Conservation (phyloP, 2,888 invertebrate genomes). For the Morinoia aosen region DNA sequence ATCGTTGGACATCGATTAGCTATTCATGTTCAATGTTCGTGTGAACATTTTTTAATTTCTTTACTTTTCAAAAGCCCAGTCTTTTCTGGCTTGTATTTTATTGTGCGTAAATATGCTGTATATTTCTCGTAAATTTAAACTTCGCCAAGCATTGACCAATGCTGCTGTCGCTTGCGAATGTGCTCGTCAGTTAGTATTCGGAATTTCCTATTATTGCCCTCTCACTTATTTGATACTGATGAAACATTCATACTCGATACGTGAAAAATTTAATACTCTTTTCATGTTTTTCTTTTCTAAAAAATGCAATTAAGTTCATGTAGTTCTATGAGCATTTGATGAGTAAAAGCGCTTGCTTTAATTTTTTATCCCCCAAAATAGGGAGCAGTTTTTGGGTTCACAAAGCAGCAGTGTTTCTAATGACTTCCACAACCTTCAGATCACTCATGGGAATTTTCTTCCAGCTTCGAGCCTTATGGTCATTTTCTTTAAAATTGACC, state of each 20-base stretch:
- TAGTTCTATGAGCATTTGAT: no score
- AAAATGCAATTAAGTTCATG: no score
- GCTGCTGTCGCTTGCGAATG: background rate
- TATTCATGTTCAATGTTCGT: background rate
- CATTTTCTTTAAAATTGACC: background rate
- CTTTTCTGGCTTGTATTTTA: background rate
- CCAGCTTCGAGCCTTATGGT: no score
- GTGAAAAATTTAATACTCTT: background rate
- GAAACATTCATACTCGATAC: background rate
- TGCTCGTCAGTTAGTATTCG: background rate
- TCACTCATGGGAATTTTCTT: no score
- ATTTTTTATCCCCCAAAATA: no score
- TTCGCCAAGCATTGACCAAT: background rate
- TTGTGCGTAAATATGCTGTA: background rate
- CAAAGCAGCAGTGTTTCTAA: no score
- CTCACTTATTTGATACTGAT: background rate
- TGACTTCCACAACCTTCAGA: no score
- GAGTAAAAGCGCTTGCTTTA: no score
- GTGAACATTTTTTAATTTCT: background rate
- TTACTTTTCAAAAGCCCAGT: background rate
- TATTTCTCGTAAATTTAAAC: background rate
- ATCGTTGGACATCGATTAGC: background rate
- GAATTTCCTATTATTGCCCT: background rate
- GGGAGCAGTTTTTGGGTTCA: no score
- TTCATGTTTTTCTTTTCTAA: no score